These are phyloP conservation scores for Zapus hudsonius DNA, from an alignment of 2,113 vertebrate species.

Conservation along the genomic window DNA sequence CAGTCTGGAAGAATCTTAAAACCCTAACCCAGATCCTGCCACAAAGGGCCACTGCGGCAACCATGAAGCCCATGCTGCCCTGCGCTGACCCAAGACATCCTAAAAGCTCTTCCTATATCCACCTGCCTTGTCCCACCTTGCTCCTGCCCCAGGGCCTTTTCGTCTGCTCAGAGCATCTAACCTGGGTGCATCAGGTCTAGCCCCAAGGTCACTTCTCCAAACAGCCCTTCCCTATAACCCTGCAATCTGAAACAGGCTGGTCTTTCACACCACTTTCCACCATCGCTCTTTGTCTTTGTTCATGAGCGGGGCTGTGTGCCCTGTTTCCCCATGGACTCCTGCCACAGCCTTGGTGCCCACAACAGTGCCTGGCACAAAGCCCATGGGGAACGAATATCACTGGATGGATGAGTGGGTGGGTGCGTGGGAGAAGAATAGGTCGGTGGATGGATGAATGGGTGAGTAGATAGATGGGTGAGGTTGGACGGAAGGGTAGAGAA, in stretches of 20 bases:
- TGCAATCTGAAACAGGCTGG: background rate
- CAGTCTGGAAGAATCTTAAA: background rate
- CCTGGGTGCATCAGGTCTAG: background rate
- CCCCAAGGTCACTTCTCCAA: background rate
- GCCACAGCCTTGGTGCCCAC: too few species aligned
- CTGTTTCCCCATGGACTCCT: background rate
- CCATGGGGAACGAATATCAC: background rate
- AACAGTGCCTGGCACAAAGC: background rate
- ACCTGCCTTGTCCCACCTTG: too few species aligned
- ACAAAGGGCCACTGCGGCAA: too few species aligned
- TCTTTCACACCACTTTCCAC: background rate
- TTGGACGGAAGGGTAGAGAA: too few species aligned
- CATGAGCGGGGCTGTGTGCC: background rate
- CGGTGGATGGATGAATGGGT: too few species aligned
- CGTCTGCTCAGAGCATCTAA: background rate
- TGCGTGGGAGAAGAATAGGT: too few species aligned
- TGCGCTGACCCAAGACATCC: too few species aligned
- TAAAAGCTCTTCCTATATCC: background rate
- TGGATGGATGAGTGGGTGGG: background rate
- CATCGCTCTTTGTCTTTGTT: background rate
- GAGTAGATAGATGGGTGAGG: too few species aligned
- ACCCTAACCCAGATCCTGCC: background rate
- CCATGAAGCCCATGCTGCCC: background rate
- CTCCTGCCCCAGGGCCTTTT: background rate
- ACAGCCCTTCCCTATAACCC: background rate